Base-by-base conservation (phyloP, 2,797 vertebrate genomes). In the Sparidentex hasta region DNA sequence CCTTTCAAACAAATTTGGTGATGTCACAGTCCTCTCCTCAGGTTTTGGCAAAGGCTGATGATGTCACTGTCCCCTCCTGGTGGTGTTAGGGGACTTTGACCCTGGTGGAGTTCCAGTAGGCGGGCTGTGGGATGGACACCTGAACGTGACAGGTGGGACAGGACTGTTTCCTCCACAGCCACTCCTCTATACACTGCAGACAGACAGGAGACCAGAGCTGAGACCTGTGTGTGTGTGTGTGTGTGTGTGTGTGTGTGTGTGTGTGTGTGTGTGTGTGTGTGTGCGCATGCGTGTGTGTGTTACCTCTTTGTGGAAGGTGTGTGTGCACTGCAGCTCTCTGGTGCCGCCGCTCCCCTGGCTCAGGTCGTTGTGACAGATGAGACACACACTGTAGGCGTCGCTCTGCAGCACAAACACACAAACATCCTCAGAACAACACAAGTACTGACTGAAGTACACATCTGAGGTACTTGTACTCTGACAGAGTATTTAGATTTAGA, bases 281-380 rank as follows among this genome's bases (percentile, higher is more conserved):
- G 65, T 74, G 43, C 50, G 65, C 61, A 48, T 71, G 57, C 65
- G 76, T 64, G 59, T 71, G 72, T 51, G 57, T 68, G 58, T 75
- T 80, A 93, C 92, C 92, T 94, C 89, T 63, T 48, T 87, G 73
- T 92, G 91, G 75, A 95, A 96, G 63, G 84, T 94, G 89, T 95
- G 93, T 70, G 85, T 78, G 25, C 93, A 95, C 63, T 91, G 87
- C 71, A 95, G 88, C 74, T 95, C 91, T 83, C 81, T 87, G 72
- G 86, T 86, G 16, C 91, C 91, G 1, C 84, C 91, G 3, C 59
- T 56, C 17, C 91, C 90, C 69, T 61, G 86, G 20, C 80, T 78
- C 58, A 95, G 50, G 50, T 93, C 89, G 2, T 93, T 79, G 52
- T 93, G 93, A 83, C 94, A 96, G 74, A 96, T 93, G 44, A 94